Evolutionary conservation across 1,140 invertebrate species (phyloP), one percentile per base, ranked within the genome.

Genomic region (Musca domestica): DNA sequence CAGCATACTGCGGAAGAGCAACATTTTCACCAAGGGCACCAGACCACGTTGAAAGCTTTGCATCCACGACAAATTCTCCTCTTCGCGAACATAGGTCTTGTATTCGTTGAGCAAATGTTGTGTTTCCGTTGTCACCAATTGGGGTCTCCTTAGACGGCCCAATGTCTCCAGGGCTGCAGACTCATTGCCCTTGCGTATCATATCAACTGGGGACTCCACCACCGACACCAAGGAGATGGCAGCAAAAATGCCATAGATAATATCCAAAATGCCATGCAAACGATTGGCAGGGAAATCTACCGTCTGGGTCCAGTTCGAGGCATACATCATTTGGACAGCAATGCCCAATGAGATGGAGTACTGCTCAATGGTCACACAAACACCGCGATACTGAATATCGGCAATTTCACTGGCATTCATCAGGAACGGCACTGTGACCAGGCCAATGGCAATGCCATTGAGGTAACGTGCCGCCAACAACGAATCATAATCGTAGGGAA

Each of bases 1-100:
- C 25, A 78, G 73, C 14, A 78, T 71, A 66, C 76, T 73, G 15
- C 76, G 76, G n/a, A 71, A 70, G 15, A 78, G 56, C n/a, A 78
- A 48, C 51, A 78, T 54, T 27, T 76, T 76, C 0, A 76, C 14
- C 46, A 78, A 72, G 34, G 76, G 76, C 70, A 72, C 67, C 0
- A 67, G 1, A 17, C 70, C 74, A 1, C 46, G 34, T 3, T 22
- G 20, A 2, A 77, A 17, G n/a, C 72, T 71, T 15, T 66, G 67
- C 4, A 65, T 64, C 10, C 72, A n/a, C 4, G 71, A 72, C 52
- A 69, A 66, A 15, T 64, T 71, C 7, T 63, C 69, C 17, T 71
- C 69, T 22, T 74, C 70, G 7, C 65, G 48, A 10, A 78, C 76
- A 10, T 75, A 78, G 0, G 49, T 27, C 47, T 76, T 78, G 17